Conservation (phyloP, 2,888 invertebrate species). For the Operophtera brumata region DNA sequence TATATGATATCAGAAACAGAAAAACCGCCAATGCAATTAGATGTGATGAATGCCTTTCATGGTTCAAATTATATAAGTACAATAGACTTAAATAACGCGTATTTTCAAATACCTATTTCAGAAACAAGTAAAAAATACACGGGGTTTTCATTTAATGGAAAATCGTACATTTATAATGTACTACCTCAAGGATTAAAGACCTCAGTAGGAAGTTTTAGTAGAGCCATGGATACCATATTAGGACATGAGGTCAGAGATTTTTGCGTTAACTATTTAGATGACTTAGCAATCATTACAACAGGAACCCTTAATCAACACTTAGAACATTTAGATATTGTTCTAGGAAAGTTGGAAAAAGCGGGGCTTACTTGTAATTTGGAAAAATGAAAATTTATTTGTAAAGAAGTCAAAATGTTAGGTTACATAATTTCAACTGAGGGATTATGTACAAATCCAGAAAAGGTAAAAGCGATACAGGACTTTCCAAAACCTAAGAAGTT, state of each 20-base stretch:
- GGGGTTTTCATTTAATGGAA: slow-evolving; percentile 9
- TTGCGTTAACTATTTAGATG: slow-evolving; percentile 37
- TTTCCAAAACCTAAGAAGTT: slow-evolving; percentile 32
- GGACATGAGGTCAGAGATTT: slow-evolving; percentile 31
- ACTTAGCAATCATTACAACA: slow-evolving; percentile 30
- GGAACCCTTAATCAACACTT: slow-evolving; percentile 27
- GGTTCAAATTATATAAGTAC: slow-evolving; percentile 9
- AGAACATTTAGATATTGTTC: slow-evolving; percentile 24
- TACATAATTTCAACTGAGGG: slow-evolving; percentile 28
- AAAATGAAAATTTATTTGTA: slow-evolving; percentile 18
- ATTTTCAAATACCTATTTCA: slow-evolving; percentile 11
- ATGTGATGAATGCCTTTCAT: slow-evolving; percentile 14
- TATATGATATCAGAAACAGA: slow-evolving; percentile 18
- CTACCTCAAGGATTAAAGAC: slow-evolving; percentile 19
- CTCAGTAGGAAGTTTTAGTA: slow-evolving; percentile 34
- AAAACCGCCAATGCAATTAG: slow-evolving; percentile 9
- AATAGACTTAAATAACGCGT: slow-evolving; percentile 15
- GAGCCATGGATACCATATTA: slow-evolving; percentile 37
- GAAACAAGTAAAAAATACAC: slow-evolving; percentile 9
- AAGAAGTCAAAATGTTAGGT: slow-evolving; percentile 29
- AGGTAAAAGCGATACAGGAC: slow-evolving; percentile 11
- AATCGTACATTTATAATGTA: slow-evolving; percentile 14
- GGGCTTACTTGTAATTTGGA: slow-evolving; percentile 15
- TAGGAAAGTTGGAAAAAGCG: slow-evolving; percentile 14
- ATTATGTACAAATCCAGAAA: slow-evolving; percentile 3